phyloP scores from a whole-genome alignment of 2,888 invertebrate genomes.

The Trichogramma evanescens region DNA sequence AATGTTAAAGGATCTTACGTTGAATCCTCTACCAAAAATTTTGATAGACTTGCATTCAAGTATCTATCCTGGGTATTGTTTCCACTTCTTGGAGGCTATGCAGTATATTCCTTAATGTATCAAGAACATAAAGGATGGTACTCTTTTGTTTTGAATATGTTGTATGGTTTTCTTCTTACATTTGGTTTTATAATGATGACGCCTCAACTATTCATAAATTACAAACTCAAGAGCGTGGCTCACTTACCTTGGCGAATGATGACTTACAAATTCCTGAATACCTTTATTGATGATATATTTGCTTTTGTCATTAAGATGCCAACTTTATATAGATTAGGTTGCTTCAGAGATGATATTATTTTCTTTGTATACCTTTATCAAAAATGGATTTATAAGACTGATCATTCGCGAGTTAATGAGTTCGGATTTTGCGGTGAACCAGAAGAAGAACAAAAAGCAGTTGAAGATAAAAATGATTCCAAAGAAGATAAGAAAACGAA shows the following conservation, averaged over 20 bases:
- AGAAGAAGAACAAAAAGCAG: constrained; percentile 48
- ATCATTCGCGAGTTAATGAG: constrained; percentile 90
- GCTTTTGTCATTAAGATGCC: constrained; percentile 99
- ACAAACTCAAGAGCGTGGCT: constrained; percentile 97
- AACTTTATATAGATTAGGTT: constrained; percentile 94
- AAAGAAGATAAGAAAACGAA: constrained; percentile 20
- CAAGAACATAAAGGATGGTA: constrained; percentile 99
- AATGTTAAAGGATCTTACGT: constrained; percentile 96
- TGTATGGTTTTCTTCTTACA: constrained; percentile 94
- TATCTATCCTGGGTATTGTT: constrained; percentile 95
- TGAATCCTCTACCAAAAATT: constrained; percentile 85
- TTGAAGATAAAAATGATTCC: constrained; percentile 15
- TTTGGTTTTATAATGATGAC: constrained; percentile 99
- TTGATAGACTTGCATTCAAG: constrained; percentile 91
- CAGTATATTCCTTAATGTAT: constrained; percentile 89
- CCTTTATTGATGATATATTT: constrained; percentile 99
- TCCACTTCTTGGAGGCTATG: constrained; percentile 88
- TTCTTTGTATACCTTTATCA: constrained; percentile 99
- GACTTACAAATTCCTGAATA: constrained; percentile 98
- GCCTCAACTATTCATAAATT: constrained; percentile 99
- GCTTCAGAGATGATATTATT: constrained; percentile 97
- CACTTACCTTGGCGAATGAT: constrained; percentile 99
- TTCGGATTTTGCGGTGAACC: constrained; percentile 96
- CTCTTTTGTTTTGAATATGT: constrained; percentile 91
- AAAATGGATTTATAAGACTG: constrained; percentile 96